These are phyloP conservation scores for Oreochromis spilurus DNA, from an alignment of 2,113 vertebrate genomes.

Conservation along the genomic window DNA sequence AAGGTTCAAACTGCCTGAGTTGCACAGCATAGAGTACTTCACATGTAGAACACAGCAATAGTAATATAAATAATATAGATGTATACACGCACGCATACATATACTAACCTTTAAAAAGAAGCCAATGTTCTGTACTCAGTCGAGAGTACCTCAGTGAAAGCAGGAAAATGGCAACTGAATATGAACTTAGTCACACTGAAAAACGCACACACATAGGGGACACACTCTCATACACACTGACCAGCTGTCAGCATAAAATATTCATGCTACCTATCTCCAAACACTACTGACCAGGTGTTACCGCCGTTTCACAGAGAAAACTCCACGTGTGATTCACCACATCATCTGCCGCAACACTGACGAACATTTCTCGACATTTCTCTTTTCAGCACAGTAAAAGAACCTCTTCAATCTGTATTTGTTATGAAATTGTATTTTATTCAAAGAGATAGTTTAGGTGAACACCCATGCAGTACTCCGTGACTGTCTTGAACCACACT, in stretches of 20 bases:
- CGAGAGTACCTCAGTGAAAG: neutral
- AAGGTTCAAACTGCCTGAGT: neutral
- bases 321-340: neutral
- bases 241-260: constrained; percentile 54
- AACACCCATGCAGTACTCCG: neutral
- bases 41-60: neutral
- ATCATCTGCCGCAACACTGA: neutral
- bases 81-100: neutral
- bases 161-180: constrained; percentile 5
- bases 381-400: neutral
- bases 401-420: neutral
- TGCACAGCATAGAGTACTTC: neutral
- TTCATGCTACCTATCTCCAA: constrained; percentile 23
- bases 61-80: neutral
- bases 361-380: constrained; percentile 8
- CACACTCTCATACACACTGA: neutral
- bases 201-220: neutral
- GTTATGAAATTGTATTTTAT: neutral
- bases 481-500: neutral
- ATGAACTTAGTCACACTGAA: neutral
- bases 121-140: neutral
- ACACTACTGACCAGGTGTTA: constrained; percentile 27
- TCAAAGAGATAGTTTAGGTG: neutral
- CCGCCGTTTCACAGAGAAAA: neutral
- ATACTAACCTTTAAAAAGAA: constrained; percentile 6